Percentiles rank a stretch among this genome's conserved stretches.
Conservation (phyloP, 2,797 vertebrate genomes). For the Macropus fuliginosus region DNA sequence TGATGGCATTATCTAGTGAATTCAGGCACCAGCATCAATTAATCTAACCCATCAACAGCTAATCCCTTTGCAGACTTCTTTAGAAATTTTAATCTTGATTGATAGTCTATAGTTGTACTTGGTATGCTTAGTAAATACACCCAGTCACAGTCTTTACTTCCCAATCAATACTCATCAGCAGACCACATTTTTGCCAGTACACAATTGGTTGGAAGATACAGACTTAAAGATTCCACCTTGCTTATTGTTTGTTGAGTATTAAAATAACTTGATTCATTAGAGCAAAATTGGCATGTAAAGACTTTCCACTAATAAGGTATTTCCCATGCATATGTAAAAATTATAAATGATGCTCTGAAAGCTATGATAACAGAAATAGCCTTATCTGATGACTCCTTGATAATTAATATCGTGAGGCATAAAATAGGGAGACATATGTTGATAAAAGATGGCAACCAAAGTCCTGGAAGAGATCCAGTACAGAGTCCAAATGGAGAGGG, state of each 20-base stretch:
- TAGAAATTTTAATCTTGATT: background rate
- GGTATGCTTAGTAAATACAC: background rate
- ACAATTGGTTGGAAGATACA: background rate
- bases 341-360: background rate
- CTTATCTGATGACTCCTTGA: background rate
- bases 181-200: background rate
- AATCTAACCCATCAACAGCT: conserved; percentile 1
- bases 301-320: background rate
- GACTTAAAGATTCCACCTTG: background rate
- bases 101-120: background rate
- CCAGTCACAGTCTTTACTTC: background rate
- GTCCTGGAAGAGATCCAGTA: background rate
- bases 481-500: background rate
- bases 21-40: conserved; percentile 13
- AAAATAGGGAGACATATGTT: background rate
- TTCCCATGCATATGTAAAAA: background rate
- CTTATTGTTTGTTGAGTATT: background rate
- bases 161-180: background rate
- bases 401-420: background rate
- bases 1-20: conserved; percentile 18
- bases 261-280: background rate
- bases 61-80: background rate
- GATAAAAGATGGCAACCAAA: background rate
- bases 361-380: background rate
- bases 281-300: background rate